Percentiles rank a stretch among this genome's conserved stretches.
Conservation (phyloP, 1,140 invertebrate genomes). For the Drosophila sp. region DNA sequence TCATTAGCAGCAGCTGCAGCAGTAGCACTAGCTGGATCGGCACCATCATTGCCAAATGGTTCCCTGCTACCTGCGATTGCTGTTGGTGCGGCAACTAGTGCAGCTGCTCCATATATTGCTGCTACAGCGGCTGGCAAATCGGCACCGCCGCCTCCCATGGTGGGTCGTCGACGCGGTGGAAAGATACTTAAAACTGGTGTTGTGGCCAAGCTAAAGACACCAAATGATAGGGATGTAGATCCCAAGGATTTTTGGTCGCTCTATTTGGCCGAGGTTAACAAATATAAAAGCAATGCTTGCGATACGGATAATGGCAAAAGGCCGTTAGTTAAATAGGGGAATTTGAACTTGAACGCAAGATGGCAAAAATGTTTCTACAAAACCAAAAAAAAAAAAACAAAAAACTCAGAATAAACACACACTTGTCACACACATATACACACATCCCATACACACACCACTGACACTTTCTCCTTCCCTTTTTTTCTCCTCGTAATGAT, state of each 20-base stretch:
- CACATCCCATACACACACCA: background rate
- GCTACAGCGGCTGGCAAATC: constrained; percentile 82
- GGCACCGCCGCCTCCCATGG: constrained; percentile 78
- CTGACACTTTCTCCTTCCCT: background rate
- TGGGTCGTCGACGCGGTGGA: constrained; percentile 93
- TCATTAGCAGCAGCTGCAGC: constrained; percentile 11
- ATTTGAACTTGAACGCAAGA: constrained; percentile 55
- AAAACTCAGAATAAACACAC: background rate
- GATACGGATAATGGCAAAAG: constrained; percentile 95
- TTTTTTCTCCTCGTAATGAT: background rate
- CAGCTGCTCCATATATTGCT: constrained; percentile 73
- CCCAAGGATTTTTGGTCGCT: constrained; percentile 95
- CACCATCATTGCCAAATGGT: constrained; percentile 18
- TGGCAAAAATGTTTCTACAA: constrained; percentile 18
- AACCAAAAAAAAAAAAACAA: background rate
- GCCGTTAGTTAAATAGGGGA: constrained; percentile 92
- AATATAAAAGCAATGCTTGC: constrained; percentile 95
- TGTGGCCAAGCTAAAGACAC: constrained; percentile 91
- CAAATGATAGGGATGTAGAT: constrained; percentile 85
- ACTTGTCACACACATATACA: background rate
- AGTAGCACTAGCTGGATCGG: constrained; percentile 37
- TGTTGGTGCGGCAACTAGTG: constrained; percentile 60
- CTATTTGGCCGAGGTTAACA: constrained; percentile 96
- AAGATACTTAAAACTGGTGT: constrained; percentile 94
- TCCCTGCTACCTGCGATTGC: constrained; percentile 74